A percentile compares a stretch with the other conserved stretches of the same genome.
phyloP scores from a whole-genome alignment of 2,888 invertebrate species.

The Nymphalis c-album region DNA sequence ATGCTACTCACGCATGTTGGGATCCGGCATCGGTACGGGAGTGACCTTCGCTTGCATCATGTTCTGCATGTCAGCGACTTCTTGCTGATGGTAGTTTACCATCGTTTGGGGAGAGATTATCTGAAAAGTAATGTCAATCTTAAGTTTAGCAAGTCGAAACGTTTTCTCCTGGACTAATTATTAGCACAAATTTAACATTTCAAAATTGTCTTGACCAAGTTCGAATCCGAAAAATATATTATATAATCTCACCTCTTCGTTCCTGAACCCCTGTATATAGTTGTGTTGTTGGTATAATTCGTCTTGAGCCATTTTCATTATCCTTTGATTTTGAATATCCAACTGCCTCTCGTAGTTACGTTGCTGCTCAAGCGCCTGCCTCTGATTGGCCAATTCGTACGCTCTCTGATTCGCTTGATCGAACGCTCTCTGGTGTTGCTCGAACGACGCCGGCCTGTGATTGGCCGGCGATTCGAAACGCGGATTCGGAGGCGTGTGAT shows the following conservation, averaged over 20 bases:
- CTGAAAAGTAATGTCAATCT: slow-evolving; percentile 40
- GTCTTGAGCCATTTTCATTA: slow-evolving; percentile 26
- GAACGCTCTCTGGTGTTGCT: slow-evolving; percentile 2
- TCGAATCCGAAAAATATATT: neutral
- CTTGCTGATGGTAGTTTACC: slow-evolving; percentile 47
- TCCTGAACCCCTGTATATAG: slow-evolving; percentile 52
- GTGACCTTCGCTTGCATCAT: slow-evolving; percentile 50
- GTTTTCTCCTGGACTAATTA: too few species aligned
- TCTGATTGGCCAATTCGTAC: slow-evolving; percentile 29
- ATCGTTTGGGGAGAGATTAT: slow-evolving; percentile 53
- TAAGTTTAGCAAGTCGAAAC: too few species aligned
- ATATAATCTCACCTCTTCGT: slow-evolving; percentile 52
- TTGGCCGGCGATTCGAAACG: slow-evolving; percentile 15
- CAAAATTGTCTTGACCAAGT: too few species aligned
- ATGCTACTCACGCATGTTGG: slow-evolving; percentile 58
- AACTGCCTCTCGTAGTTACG: slow-evolving; percentile 39
- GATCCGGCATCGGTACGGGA: slow-evolving; percentile 53
- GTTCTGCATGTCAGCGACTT: slow-evolving; percentile 45
- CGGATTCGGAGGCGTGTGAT: neutral
- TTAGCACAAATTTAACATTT: too few species aligned
- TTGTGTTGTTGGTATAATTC: slow-evolving; percentile 41
- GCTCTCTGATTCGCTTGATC: slow-evolving; percentile 49
- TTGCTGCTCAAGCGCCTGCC: slow-evolving; percentile 28
- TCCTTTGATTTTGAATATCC: slow-evolving; percentile 40
- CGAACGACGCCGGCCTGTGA: neutral